Evolutionary conservation across 2,113 vertebrate species (phyloP), one percentile per base, ranked within the genome.

Genomic region (Numida meleagris): DNA sequence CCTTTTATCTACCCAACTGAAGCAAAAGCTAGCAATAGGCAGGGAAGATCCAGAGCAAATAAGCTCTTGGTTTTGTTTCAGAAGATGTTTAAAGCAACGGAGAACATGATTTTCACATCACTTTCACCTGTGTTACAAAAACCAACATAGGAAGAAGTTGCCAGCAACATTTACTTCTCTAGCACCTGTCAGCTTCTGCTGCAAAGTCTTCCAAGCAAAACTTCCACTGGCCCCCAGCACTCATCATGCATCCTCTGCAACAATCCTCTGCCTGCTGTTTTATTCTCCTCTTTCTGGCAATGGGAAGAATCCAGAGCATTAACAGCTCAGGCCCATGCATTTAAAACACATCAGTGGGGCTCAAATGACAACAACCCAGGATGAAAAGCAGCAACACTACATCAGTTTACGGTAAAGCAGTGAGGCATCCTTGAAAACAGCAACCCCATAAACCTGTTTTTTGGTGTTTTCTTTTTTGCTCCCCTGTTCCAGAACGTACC

Each of bases 121-220:
- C 33, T 90, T 74, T 61, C 42, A 71, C 42, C 43, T 57, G 9
- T 23, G 43, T 74, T 66, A 74, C 5, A 80, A 78, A 80, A 81
- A 88, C n/a, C 83, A 67, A n/a, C 31, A 36, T 3, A 67, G 27
- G 17, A 50, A 93, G 57, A 88, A 88, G 62, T 13, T 17, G 51
- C 42, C 87, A 95, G 67, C 55, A 92, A 24, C 27, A 20, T 65
- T 36, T 50, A 19, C 14, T 88, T 80, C 42, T 48, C 53, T 55
- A 75, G 33, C 16, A 45, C 24, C 25, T 55, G 57, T 58, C 48
- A 76, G n/a, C 16, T 21, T 62, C 75, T 83, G 16, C 59, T 66
- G 25, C 45, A 82, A 85, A 90, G 73, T 27, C 46, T 93, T 86
- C 87, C 75, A 86, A 79, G 33, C 34, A 33, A 88, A 93, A 78